Evolutionary conservation across 2,113 vertebrate species (phyloP), one percentile per base, ranked within the genome.

Genomic region (Lycaon pictus): DNA sequence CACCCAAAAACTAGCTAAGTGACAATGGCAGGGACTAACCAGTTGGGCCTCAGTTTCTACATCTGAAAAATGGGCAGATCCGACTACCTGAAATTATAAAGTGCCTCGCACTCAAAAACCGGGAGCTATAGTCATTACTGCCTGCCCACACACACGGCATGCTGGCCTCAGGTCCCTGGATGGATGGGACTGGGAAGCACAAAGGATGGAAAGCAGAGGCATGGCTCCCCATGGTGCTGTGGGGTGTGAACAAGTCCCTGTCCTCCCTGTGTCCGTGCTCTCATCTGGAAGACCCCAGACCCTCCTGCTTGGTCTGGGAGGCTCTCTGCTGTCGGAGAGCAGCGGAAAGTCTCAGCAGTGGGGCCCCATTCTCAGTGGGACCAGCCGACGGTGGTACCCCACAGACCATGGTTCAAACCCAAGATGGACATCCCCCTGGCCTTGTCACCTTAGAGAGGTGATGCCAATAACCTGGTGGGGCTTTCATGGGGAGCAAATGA

Each of bases 51-150:
- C 74, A 71, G 92, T 90, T 89, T 93, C 93, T 85, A 51, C 76
- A 72, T 77, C 92, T 92, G 80, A 58, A 65, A 97, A 96, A 93
- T 17, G 94, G 56, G 67, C 79, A 53, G 74, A 60, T 82, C 87
- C 91, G 32, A 35, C 63, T 16, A 19, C 51, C 63, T 20, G 58
- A 95, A 83, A 93, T 77, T 85, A 79, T 17, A 29, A 83, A 85
- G 48, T 13, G 5, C 53, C 65, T 53, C 1, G 1, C 2, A 12
- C 76, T 27, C 23, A 22, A 13, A 32, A 11, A 56, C 37, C 37
- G 35, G 62, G 15, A 60, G 83, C 95, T 80, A 7, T 11, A 67
- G 58, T 83, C 20, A 76, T 74, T 32, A 77, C 11, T 56, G 53
- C 22, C 2, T 12, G 10, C 67, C 37, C 72, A 25, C 4, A 2